Evolutionary conservation across 23 tunicate species (phyloP), one percentile per base, ranked within the genome.

Genomic region (Styela clava): DNA sequence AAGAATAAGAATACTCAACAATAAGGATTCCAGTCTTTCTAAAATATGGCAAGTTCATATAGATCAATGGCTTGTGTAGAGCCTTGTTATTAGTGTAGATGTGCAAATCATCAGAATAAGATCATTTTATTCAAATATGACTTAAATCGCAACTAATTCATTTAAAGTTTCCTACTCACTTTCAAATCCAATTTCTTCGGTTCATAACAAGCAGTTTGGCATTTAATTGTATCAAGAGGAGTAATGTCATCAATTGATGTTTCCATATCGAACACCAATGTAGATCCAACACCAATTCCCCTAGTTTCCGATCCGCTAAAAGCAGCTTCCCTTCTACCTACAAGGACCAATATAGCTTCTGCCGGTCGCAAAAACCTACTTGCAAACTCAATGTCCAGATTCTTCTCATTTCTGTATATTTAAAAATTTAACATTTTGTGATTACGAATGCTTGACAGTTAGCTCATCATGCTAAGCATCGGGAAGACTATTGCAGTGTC

Each of bases 301-400:
- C 78, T 36, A 12, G 70, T 73, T 16, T 83, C 35, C 34, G 64
- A 62, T 1, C 70, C 69, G 35, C 61, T 61, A 33, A 33, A 62
- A 3, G 52, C 68, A 0, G 82, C 62, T 19, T 79, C 86, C 31
- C 89, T 28, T 22, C 88, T 28, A 25, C 93, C 86, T 5, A 88
- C 89, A 74, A 93, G 56, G 33, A 87, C 83, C 31, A 93, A 78
- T 2, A 85, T 79, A 2, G 98, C 93, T 62, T 88, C 89, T n/a
- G 98, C 93, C 0, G 98, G 98, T 9, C 98, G 92, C 73, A 93
- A 72, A 67, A 87, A 70, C 0, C 98, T 85, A 56, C 93, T 87
- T 31, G 78, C 74, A 83, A 93, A 93, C 5, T 52, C 63, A 21
- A 93, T 91, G 69, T 93, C 98, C 72, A 93, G 31, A 68, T 78